phyloP scores from a whole-genome alignment of 2,113 vertebrate genomes.

The Polypterus bichir region DNA sequence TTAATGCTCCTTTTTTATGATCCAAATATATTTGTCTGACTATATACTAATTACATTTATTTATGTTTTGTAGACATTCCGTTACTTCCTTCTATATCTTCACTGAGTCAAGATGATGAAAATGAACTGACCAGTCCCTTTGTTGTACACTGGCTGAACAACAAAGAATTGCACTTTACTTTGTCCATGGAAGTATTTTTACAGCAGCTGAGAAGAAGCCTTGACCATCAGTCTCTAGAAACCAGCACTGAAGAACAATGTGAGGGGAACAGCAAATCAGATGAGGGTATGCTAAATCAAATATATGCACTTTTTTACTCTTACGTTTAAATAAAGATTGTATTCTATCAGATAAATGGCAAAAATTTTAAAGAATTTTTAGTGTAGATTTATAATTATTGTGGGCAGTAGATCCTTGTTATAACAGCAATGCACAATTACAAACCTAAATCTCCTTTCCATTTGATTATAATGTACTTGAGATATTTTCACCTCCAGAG shows the following conservation, averaged over 20 bases:
- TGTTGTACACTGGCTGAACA: slow-evolving; percentile 94
- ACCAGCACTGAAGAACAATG: slow-evolving; percentile 42
- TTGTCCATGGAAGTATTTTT: slow-evolving; percentile 93
- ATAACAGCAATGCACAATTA: too few species aligned
- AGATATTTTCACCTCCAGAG: too few species aligned
- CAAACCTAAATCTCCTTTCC: too few species aligned
- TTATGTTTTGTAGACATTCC: slow-evolving; percentile 70
- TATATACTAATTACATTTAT: slow-evolving; percentile 11
- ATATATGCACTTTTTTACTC: not conserved
- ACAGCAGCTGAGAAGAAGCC: slow-evolving; percentile 69
- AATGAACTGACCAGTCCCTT: slow-evolving; percentile 81
- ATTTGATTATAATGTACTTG: too few species aligned
- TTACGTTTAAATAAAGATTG: too few species aligned
- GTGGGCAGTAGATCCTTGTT: too few species aligned
- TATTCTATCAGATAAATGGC: not conserved
- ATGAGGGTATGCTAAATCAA: slow-evolving; percentile 55
- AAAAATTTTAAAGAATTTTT: not conserved
- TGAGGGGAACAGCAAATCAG: slow-evolving; percentile 42
- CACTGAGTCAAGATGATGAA: slow-evolving; percentile 58
- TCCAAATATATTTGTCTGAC: not conserved
- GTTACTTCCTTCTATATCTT: slow-evolving; percentile 88
- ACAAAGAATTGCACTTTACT: slow-evolving; percentile 90
- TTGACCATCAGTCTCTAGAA: slow-evolving; percentile 66
- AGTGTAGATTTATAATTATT: too few species aligned
- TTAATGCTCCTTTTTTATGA: not conserved